Evolutionary conservation across 2,113 vertebrate species (phyloP).

Genomic region (Orycteropus afer): DNA sequence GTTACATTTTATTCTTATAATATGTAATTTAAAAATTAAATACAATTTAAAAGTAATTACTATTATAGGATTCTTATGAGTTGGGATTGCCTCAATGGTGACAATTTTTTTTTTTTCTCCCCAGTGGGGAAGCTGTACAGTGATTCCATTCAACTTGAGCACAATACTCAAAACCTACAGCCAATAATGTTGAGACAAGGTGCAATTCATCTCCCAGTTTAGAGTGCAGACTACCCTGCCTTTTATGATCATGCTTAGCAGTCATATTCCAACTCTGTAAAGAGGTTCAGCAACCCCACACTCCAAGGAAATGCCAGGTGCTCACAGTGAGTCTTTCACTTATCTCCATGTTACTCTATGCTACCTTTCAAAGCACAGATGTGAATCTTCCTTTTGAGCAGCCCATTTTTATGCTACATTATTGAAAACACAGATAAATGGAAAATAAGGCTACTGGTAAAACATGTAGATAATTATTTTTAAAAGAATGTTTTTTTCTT

Average conservation of each 20-base stretch:
- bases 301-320: background rate
- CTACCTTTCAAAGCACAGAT: background rate
- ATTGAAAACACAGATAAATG: background rate
- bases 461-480: conserved; percentile 27
- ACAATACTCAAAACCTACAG: no score
- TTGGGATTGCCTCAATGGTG: no score
- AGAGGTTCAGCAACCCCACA: background rate
- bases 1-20: no score
- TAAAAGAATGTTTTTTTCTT: background rate
- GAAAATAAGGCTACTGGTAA: background rate
- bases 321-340: background rate
- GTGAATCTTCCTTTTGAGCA: background rate
- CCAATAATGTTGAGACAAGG: background rate
- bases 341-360: background rate
- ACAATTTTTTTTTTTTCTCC: no score
- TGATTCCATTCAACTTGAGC: no score
- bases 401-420: background rate
- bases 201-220: background rate
- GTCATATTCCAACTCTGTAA: no score
- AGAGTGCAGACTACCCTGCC: no score
- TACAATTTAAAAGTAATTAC: no score
- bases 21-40: no score
- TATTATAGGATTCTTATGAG: no score
- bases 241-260: background rate
- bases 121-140: no score